Conservation (phyloP, 2,797 vertebrate genomes). For the Cuniculus paca region DNA sequence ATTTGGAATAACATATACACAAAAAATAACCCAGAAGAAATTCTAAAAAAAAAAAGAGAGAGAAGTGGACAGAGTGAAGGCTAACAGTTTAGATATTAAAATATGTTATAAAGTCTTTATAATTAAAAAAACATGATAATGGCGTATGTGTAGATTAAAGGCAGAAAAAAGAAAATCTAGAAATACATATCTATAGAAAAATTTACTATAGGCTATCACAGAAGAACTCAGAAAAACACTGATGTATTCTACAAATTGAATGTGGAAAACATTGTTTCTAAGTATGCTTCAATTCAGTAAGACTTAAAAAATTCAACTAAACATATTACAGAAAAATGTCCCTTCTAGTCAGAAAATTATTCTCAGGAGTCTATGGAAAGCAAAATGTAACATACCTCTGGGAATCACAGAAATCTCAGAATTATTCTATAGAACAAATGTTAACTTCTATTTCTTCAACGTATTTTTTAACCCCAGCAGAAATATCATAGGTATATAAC, state of each 20-base stretch:
- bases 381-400: background rate
- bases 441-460: constrained; percentile 19
- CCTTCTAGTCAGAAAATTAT: constrained; percentile 25
- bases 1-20: constrained; percentile 23
- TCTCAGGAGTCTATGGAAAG: background rate
- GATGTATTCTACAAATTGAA: constrained; percentile 43
- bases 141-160: background rate
- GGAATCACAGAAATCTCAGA: constrained; percentile 53
- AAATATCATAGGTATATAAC: constrained; percentile 30
- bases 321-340: constrained; percentile 44
- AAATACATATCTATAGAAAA: constrained; percentile 49
- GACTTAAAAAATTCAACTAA: constrained; percentile 52
- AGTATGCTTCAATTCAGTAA: constrained; percentile 13
- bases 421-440: constrained; percentile 51
- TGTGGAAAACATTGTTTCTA: constrained; percentile 30
- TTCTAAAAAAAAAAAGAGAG: background rate
- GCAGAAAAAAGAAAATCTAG: constrained; percentile 48
- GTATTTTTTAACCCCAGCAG: constrained; percentile 43
- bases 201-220: constrained; percentile 16
- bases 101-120: constrained; percentile 36
- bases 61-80: background rate
- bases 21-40: constrained; percentile 10
- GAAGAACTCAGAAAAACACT: background rate
- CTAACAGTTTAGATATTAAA: constrained; percentile 54
- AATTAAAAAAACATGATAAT: constrained; percentile 52